Conservation (phyloP, 2,888 invertebrate genomes). For the Thalpophila matura region DNA sequence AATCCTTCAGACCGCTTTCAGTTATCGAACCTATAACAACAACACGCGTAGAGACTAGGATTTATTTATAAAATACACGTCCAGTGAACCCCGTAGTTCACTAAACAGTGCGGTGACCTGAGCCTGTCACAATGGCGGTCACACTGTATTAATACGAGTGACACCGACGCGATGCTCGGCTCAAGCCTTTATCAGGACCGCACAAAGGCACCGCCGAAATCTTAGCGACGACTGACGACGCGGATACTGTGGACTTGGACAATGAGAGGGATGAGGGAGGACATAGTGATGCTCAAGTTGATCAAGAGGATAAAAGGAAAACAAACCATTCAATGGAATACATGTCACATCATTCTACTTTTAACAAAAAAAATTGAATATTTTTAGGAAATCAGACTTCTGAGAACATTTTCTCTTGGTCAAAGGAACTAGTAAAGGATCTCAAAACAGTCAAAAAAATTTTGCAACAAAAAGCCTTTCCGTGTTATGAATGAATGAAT, state of each 20-base stretch:
- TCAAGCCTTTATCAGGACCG: conserved; percentile 60
- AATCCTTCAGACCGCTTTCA: conserved; percentile 1
- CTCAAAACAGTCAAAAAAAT: background rate
- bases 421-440: background rate
- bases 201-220: conserved; percentile 62
- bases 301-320: background rate
- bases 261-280: background rate
- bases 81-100: conserved; percentile 27
- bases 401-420: background rate
- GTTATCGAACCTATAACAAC: background rate
- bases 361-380: background rate
- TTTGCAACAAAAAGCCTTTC: background rate
- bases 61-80: conserved; percentile 16
- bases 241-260: conserved; percentile 46
- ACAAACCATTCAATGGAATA: background rate
- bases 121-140: conserved; percentile 35
- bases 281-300: no score
- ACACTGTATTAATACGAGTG: conserved; percentile 48
- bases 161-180: conserved; percentile 34
- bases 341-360: no score
- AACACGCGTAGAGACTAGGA: conserved; percentile 1
- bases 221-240: conserved; percentile 27
- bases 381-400: background rate
- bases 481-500: background rate
- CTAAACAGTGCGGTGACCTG: conserved; percentile 7